Evolutionary conservation across 2,797 vertebrate species (phyloP).

Genomic region (Zalophus californianus): DNA sequence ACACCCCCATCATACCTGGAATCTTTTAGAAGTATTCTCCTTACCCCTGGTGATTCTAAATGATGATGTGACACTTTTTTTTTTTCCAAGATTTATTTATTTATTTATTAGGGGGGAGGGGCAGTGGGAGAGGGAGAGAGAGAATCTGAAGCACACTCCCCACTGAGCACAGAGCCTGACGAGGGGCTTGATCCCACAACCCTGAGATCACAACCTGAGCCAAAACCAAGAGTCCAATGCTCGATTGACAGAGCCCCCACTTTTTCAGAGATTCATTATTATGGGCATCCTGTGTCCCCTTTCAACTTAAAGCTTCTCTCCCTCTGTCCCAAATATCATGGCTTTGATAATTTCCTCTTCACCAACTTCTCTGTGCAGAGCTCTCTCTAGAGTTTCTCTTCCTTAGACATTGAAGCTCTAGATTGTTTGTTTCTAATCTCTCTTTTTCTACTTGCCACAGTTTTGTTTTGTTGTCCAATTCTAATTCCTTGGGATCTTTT

Average conservation of each 20-base stretch:
- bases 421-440: not conserved
- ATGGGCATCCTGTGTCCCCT: not conserved
- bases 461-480: not conserved
- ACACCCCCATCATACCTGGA: not conserved
- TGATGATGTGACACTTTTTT: not conserved
- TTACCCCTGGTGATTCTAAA: not conserved
- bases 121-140: not conserved
- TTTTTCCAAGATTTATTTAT: not conserved
- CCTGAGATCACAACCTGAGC: not conserved
- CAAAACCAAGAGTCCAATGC: not conserved
- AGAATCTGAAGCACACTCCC: not conserved
- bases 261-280: not conserved
- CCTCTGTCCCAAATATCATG: not conserved
- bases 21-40: slow-evolving; percentile 8
- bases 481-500: not conserved
- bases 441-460: not conserved
- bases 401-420: not conserved
- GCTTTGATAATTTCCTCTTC: not conserved
- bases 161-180: fast-evolving
- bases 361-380: not conserved
- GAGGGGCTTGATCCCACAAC: not conserved
- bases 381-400: not conserved
- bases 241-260: not conserved
- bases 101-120: not conserved
- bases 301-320: not conserved